Evolutionary conservation across 2,888 invertebrate genomes (phyloP).

Genomic region (Lepidocyrtinus sp.): DNA sequence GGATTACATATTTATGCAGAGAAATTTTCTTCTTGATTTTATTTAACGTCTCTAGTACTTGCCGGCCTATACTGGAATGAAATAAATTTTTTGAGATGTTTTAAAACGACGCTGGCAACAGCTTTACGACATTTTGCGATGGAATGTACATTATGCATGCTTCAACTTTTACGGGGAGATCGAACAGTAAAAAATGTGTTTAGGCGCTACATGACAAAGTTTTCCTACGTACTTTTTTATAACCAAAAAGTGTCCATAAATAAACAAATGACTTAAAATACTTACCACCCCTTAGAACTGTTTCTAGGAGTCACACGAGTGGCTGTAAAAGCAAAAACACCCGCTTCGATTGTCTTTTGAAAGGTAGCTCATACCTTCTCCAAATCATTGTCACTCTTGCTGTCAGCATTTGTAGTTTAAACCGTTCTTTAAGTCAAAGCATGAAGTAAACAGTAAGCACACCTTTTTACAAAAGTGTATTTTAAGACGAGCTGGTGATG

Average conservation of each 20-base stretch:
- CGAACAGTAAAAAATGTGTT: too few relatives aligned
- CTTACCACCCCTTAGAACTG: not conserved
- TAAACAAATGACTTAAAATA: not conserved
- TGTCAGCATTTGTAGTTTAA: too few relatives aligned
- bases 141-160: too few relatives aligned
- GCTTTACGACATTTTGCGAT: slow-evolving; percentile 42
- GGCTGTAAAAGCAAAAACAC: too few relatives aligned
- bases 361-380: not conserved
- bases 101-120: slow-evolving; percentile 40
- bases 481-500: too few relatives aligned
- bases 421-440: too few relatives aligned
- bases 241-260: too few relatives aligned
- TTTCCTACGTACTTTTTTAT: too few relatives aligned
- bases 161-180: too few relatives aligned
- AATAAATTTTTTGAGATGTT: slow-evolving; percentile 18
- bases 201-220: too few relatives aligned
- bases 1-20: slow-evolving; percentile 39
- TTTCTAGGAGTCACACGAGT: too few relatives aligned
- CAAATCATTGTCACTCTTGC: slow-evolving; percentile 19
- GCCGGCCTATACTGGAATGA: slow-evolving; percentile 27
- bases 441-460: not conserved
- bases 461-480: slow-evolving; percentile 14
- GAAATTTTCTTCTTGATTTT: not conserved
- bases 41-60: slow-evolving; percentile 42
- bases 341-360: too few relatives aligned